Conservation (phyloP, 1,140 invertebrate genomes). For the Euglossa dilemma region DNA sequence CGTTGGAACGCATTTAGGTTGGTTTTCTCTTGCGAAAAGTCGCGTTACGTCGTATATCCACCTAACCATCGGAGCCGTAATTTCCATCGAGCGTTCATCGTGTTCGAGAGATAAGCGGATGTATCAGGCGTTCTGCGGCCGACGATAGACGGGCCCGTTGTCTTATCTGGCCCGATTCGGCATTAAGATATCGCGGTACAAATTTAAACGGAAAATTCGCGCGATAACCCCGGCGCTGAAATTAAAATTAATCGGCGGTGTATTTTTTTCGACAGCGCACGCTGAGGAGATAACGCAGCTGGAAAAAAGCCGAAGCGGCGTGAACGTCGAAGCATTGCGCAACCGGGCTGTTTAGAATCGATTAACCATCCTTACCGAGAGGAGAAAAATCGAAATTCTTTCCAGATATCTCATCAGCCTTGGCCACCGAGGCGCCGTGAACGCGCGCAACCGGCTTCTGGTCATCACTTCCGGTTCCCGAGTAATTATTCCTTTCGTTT, state of each 20-base stretch:
- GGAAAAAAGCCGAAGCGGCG: neutral
- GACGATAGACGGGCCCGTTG: neutral
- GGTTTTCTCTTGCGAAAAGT: neutral
- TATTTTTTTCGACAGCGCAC: neutral
- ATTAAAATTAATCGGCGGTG: neutral
- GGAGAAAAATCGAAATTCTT: slow-evolving; percentile 41
- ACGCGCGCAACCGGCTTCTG: neutral
- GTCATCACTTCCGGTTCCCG: too few species aligned
- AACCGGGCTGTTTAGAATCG: slow-evolving; percentile 6
- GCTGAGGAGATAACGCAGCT: neutral
- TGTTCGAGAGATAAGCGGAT: slow-evolving; percentile 4
- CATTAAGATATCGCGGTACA: slow-evolving; percentile 38
- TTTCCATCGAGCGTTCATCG: neutral
- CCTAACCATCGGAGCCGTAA: neutral
- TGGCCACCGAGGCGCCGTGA: neutral
- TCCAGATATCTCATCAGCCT: slow-evolving; percentile 23
- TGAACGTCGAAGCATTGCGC: neutral
- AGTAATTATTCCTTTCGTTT: too few species aligned
- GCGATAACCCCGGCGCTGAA: slow-evolving; percentile 11
- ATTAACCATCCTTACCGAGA: neutral
- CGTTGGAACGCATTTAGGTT: too few species aligned
- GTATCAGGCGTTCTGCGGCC: neutral
- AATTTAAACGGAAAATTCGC: slow-evolving; percentile 40
- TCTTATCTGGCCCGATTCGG: slow-evolving; percentile 21
- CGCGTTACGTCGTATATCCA: too few species aligned